These are phyloP conservation scores for Nasonia oneida DNA, from an alignment of 2,888 invertebrate species.

Conservation along the genomic window DNA sequence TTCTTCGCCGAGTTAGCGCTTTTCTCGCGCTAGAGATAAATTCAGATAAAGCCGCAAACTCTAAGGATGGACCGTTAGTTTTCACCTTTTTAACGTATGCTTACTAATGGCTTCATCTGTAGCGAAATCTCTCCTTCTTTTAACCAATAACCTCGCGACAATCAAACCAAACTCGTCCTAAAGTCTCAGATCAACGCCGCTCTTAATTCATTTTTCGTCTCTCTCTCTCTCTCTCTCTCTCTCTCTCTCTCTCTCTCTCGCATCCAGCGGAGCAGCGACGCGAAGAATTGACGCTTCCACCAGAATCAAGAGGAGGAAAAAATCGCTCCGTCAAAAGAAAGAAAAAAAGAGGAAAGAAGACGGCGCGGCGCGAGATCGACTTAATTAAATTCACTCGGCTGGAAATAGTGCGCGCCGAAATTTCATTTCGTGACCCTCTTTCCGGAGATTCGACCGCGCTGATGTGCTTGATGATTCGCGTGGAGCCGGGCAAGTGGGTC, in stretches of 20 bases:
- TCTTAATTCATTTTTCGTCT: constrained; percentile 39
- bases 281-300: constrained; percentile 36
- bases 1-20: background rate
- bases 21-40: background rate
- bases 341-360: constrained; percentile 28
- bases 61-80: background rate
- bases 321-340: background rate
- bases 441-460: background rate
- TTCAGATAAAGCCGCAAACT: background rate
- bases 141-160: background rate
- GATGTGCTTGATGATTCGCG: constrained; percentile 15
- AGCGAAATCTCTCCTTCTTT: no score
- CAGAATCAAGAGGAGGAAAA: background rate
- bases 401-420: constrained; percentile 57
- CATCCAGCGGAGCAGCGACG: background rate
- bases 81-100: background rate
- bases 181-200: background rate
- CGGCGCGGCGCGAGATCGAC: constrained; percentile 44
- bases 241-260: background rate
- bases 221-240: background rate
- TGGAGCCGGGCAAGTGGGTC: constrained; percentile 38
- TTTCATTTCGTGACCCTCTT: constrained; percentile 51
- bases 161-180: constrained; percentile 16
- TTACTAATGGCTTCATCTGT: background rate
- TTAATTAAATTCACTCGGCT: constrained; percentile 65